These are phyloP conservation scores for Aplysia californica DNA, from an alignment of 1,140 invertebrate species.

Conservation along the genomic window DNA sequence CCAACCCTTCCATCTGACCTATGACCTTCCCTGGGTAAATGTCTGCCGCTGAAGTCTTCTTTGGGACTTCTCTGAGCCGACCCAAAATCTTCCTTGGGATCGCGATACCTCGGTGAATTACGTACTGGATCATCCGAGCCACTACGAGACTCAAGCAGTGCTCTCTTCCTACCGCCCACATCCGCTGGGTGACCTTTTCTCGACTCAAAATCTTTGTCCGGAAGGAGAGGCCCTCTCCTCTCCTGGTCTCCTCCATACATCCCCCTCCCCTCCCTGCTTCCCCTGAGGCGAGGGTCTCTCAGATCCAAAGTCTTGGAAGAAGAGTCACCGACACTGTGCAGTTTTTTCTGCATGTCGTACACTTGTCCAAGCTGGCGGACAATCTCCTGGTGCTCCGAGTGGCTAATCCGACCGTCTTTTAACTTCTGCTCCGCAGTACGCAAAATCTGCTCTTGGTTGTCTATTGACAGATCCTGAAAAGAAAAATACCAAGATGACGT, in stretches of 20 bases:
- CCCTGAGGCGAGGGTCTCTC: constrained; percentile 20
- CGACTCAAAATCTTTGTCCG: too few relatives aligned
- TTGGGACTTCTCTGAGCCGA: constrained; percentile 8
- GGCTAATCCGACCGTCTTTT: constrained; percentile 80
- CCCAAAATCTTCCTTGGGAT: constrained; percentile 13
- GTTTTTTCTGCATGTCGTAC: constrained; percentile 76
- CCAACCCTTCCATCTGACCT: constrained; percentile 12
- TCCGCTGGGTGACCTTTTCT: too few relatives aligned
- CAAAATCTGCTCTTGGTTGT: constrained; percentile 78
- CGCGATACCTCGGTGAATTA: constrained; percentile 21
- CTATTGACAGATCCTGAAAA: constrained; percentile 40
- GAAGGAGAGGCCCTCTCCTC: not conserved
- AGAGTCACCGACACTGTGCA: constrained; percentile 2
- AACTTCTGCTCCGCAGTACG: constrained; percentile 84
- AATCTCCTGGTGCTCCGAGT: constrained; percentile 80
- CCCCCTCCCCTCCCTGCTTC: not conserved
- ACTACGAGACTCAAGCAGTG: too few relatives aligned
- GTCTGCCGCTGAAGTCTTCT: constrained; percentile 26
- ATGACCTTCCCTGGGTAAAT: constrained; percentile 8
- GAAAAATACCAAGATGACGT: not conserved
- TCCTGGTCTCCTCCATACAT: not conserved
- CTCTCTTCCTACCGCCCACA: too few relatives aligned
- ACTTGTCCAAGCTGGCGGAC: constrained; percentile 79
- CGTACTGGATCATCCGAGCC: not conserved
- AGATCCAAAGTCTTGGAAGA: constrained; percentile 4